Evolutionary conservation across 2,888 invertebrate genomes (phyloP).

Genomic region (Heliconius hortense): DNA sequence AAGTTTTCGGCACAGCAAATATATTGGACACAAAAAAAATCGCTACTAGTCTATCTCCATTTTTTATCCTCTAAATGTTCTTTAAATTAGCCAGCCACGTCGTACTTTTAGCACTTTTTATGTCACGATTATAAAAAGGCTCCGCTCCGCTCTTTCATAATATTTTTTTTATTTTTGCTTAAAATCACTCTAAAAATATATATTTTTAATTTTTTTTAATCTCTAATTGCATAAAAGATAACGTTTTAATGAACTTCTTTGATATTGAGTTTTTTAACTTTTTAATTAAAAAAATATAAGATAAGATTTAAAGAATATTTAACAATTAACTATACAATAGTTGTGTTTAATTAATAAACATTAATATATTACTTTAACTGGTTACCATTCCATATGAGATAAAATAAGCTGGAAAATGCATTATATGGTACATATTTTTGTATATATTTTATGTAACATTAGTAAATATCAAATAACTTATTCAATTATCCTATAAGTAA

Average conservation of each 20-base stretch:
- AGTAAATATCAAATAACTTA: not conserved
- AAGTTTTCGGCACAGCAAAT: not conserved
- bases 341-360: too few species aligned
- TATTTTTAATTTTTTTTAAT: not conserved
- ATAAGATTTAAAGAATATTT: not conserved
- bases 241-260: slow-evolving; percentile 8
- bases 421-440: too few species aligned
- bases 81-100: slow-evolving; percentile 48
- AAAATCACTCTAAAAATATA: not conserved
- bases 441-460: too few species aligned
- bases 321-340: not conserved
- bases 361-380: too few species aligned
- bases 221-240: slow-evolving; percentile 2
- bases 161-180: not conserved
- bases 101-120: slow-evolving; percentile 43
- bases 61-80: slow-evolving; percentile 51
- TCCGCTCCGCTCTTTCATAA: not conserved
- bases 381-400: too few species aligned
- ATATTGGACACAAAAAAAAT: not conserved
- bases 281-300: slow-evolving; percentile 5
- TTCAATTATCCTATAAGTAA: not conserved
- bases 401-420: too few species aligned
- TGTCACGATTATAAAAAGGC: slow-evolving; percentile 24
- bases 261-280: not conserved
- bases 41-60: slow-evolving; percentile 67